These are phyloP conservation scores for Pararge aegeria DNA, from an alignment of 1,140 invertebrate species.

Conservation along the genomic window DNA sequence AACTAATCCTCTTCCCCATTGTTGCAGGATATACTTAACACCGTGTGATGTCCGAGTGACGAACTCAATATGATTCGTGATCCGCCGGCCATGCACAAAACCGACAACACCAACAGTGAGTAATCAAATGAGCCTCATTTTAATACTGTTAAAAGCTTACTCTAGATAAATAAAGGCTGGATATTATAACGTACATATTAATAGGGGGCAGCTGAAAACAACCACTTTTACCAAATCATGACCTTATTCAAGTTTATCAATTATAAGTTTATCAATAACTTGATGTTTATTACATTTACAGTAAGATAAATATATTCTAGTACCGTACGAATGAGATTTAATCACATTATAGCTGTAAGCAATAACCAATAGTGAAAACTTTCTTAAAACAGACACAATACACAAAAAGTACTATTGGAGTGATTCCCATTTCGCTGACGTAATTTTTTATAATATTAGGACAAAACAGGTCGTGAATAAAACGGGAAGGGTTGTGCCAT, in stretches of 20 bases:
- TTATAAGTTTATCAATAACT: too few relatives aligned
- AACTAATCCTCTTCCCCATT: conserved; percentile 31
- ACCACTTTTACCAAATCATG: too few relatives aligned
- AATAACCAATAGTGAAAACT: too few relatives aligned
- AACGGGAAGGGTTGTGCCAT: conserved; percentile 76
- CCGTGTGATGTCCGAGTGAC: conserved; percentile 68
- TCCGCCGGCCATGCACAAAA: conserved; percentile 78
- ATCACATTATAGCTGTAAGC: too few relatives aligned
- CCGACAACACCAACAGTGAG: conserved; percentile 72
- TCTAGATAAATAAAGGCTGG: too few relatives aligned
- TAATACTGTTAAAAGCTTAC: not conserved
- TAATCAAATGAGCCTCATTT: conserved; percentile 26
- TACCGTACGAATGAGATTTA: too few relatives aligned
- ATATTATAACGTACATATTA: too few relatives aligned
- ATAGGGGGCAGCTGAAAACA: too few relatives aligned
- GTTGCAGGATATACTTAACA: conserved; percentile 48
- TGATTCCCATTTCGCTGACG: conserved; percentile 59
- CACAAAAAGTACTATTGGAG: conserved; percentile 5
- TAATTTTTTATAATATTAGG: conserved; percentile 77
- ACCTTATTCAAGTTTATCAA: too few relatives aligned
- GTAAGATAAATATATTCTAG: too few relatives aligned
- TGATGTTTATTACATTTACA: too few relatives aligned
- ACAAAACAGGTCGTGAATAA: conserved; percentile 78
- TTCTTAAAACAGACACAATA: conserved; percentile 2
- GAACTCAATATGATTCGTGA: conserved; percentile 74